These are phyloP conservation scores for Carapus acus DNA, from an alignment of 2,797 vertebrate genomes.

Conservation along the genomic window DNA sequence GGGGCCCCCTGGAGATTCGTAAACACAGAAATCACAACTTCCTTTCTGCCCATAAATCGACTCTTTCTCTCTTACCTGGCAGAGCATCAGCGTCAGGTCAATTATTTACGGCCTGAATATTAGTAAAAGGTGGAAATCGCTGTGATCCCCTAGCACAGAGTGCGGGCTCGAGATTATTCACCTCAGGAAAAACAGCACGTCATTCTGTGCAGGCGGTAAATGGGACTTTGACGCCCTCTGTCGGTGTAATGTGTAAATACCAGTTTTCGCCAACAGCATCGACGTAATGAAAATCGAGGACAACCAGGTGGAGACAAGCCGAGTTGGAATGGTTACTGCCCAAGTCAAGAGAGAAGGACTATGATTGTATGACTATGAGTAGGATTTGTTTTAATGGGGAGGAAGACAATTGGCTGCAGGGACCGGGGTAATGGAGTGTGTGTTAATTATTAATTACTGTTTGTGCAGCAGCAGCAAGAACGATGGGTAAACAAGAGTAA, in stretches of 20 bases:
- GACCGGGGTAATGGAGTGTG: too few species aligned
- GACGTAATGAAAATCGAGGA: too few species aligned
- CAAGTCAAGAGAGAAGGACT: too few species aligned
- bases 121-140: neutral
- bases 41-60: constrained; percentile 20
- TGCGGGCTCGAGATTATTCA: constrained; percentile 4
- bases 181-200: neutral
- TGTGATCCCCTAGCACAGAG: neutral
- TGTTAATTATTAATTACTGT: too few species aligned
- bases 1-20: constrained; percentile 14
- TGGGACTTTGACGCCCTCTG: constrained; percentile 50
- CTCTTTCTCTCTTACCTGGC: neutral
- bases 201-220: constrained; percentile 3
- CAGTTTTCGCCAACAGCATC: neutral
- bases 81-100: neutral
- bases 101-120: neutral
- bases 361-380: too few species aligned
- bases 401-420: too few species aligned
- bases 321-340: too few species aligned
- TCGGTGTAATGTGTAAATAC: neutral
- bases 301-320: too few species aligned
- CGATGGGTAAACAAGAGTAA: too few species aligned
- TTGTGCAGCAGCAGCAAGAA: too few species aligned
- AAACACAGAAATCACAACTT: constrained; percentile 27
- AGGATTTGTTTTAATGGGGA: too few species aligned